phyloP scores from a whole-genome alignment of 2,797 vertebrate genomes.

The Melanotaenia parkinsoni region DNA sequence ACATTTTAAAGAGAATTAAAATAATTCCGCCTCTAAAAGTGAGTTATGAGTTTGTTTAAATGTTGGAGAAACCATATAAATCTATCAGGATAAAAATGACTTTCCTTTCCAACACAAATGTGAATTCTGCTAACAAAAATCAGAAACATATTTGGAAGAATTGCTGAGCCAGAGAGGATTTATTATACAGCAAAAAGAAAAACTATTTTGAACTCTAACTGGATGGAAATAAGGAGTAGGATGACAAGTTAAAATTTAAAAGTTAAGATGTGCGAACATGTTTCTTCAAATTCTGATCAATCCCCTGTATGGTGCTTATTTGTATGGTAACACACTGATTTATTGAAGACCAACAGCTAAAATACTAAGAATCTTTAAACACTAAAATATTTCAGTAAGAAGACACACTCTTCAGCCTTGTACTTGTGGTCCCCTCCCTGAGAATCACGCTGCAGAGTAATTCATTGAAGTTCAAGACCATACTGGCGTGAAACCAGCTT shows the following conservation, averaged over 20 bases:
- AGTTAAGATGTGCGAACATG: not conserved
- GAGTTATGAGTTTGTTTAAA: constrained; percentile 11
- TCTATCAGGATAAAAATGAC: not conserved
- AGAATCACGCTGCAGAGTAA: constrained; percentile 15
- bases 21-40: constrained; percentile 52
- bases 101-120: not conserved
- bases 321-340: not conserved
- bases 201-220: not conserved
- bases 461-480: constrained; percentile 38
- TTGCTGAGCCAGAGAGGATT: not conserved
- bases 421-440: not conserved
- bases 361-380: not conserved
- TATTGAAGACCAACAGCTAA: not conserved
- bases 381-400: constrained; percentile 12
- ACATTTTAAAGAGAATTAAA: constrained; percentile 75
- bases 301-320: too few relatives aligned
- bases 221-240: not conserved
- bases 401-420: constrained; percentile 31
- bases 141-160: not conserved
- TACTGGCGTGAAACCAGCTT: constrained; percentile 10
- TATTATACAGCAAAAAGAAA: not conserved
- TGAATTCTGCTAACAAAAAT: not conserved
- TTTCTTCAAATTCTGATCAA: not conserved
- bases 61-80: not conserved
- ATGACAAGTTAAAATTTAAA: not conserved